Evolutionary conservation across 2,797 vertebrate species (phyloP).

Genomic region (Spinus pinus): DNA sequence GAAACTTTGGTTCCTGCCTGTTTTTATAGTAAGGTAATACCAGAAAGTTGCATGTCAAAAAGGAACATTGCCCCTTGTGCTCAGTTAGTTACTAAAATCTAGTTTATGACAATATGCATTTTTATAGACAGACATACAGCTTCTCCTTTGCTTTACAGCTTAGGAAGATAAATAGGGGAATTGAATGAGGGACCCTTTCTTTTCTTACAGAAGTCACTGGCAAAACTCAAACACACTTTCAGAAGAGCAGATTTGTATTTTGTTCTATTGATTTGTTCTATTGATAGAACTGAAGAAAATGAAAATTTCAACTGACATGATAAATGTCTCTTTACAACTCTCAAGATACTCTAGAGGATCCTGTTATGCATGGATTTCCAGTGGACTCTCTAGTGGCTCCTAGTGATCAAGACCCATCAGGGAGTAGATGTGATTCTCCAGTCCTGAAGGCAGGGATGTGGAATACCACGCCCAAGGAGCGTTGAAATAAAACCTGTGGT

Average conservation of each 20-base stretch:
- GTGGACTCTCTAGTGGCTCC: background rate
- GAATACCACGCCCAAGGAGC: background rate
- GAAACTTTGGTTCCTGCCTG: conserved; percentile 30
- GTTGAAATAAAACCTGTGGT: background rate
- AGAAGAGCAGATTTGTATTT: background rate
- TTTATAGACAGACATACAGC: background rate
- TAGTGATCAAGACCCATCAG: background rate
- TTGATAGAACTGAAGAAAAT: background rate
- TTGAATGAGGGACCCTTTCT: background rate
- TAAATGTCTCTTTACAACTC: background rate
- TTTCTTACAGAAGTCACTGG: background rate
- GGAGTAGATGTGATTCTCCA: background rate
- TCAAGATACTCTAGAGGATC: background rate
- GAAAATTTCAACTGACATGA: background rate
- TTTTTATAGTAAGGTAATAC: background rate
- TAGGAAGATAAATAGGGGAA: background rate
- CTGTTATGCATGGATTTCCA: background rate
- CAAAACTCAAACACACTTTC: background rate
- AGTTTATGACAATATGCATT: background rate
- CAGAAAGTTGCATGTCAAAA: background rate
- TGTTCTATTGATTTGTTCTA: background rate
- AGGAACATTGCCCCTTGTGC: background rate
- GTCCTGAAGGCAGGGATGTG: background rate
- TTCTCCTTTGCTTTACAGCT: conserved; percentile 10
- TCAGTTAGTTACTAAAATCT: background rate